phyloP scores from a whole-genome alignment of 1,140 invertebrate genomes.

The Pararge aegeria region DNA sequence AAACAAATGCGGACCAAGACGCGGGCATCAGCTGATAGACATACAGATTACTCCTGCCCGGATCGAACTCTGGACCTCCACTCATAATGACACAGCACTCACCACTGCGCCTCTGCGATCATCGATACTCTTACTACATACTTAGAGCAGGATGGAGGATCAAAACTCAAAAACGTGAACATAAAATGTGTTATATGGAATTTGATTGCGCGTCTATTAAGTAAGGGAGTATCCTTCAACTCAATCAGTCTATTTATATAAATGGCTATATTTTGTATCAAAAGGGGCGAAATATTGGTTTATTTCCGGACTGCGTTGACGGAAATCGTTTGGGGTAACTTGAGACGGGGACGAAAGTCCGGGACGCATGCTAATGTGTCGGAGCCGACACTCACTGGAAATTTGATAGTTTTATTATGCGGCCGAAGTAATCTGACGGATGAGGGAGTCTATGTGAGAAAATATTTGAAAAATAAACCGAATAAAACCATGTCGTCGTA shows the following conservation, averaged over 20 bases:
- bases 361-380: slow-evolving; percentile 49
- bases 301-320: slow-evolving; percentile 30
- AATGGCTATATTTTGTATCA: slow-evolving; percentile 9
- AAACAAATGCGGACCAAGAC: too few species aligned
- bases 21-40: too few species aligned
- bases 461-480: neutral
- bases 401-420: slow-evolving; percentile 48
- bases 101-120: too few species aligned
- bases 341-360: slow-evolving; percentile 21
- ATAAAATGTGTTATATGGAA: too few species aligned
- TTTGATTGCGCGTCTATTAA: too few species aligned
- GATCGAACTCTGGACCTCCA: too few species aligned
- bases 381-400: slow-evolving; percentile 44
- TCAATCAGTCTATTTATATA: slow-evolving; percentile 16
- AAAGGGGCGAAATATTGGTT: slow-evolving; percentile 12
- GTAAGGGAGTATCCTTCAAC: neutral
- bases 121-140: too few species aligned
- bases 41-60: too few species aligned
- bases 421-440: slow-evolving; percentile 34
- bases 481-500: neutral
- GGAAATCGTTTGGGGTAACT: slow-evolving; percentile 40
- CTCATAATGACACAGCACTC: too few species aligned
- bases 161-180: too few species aligned
- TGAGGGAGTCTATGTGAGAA: neutral
- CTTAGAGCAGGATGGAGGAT: too few species aligned